Evolutionary conservation across 2,113 vertebrate genomes (phyloP).

Genomic region (Scalopus aquaticus): DNA sequence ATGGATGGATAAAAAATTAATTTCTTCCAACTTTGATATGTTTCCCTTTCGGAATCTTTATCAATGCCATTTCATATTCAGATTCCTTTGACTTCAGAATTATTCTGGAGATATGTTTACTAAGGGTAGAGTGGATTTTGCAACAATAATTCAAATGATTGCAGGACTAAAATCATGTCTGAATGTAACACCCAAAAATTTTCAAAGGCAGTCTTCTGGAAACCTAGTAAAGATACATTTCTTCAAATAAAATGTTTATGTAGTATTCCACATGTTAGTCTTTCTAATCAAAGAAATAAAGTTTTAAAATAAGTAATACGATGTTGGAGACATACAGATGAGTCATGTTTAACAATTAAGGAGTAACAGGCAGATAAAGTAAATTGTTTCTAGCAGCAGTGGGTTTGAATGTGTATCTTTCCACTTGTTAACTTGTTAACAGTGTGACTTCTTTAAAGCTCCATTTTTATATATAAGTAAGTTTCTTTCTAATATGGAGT

Average conservation of each 20-base stretch:
- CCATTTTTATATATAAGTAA: neutral
- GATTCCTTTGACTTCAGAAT: neutral
- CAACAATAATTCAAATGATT: neutral
- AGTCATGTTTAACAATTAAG: neutral
- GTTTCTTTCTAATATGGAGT: neutral
- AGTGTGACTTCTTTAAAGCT: neutral
- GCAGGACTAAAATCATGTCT: neutral
- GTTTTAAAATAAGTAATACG: neutral
- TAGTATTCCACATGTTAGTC: neutral
- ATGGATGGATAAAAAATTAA: neutral
- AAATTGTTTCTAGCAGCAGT: neutral
- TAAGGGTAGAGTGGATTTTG: neutral
- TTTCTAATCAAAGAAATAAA: neutral
- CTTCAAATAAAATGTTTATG: neutral
- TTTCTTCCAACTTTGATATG: neutral
- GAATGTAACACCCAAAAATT: neutral
- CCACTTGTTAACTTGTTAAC: neutral
- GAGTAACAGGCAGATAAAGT: neutral
- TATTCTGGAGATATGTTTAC: conserved; percentile 20
- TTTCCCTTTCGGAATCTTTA: neutral
- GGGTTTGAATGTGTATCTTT: neutral
- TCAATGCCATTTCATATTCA: neutral
- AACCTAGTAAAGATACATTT: neutral
- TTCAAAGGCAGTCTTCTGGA: conserved; percentile 5
- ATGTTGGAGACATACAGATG: neutral